Evolutionary conservation across 2,113 vertebrate genomes (phyloP).

Genomic region (Pionites leucogaster): DNA sequence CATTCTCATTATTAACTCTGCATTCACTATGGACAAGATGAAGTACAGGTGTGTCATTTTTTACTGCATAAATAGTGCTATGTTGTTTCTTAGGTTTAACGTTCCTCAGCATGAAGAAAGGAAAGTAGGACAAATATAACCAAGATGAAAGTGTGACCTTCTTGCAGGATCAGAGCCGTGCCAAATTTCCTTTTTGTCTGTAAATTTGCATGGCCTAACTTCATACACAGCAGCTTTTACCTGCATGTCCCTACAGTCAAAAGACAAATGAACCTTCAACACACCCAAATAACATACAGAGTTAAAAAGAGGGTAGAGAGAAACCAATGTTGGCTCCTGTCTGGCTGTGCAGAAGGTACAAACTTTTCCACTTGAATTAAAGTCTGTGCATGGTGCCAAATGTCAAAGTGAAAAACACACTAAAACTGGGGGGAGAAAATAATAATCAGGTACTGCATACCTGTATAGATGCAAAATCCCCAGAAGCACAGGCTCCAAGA

Average conservation of each 20-base stretch:
- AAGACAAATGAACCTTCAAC: neutral
- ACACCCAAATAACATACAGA: neutral
- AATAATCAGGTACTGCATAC: conserved; percentile 67
- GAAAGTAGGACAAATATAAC: neutral
- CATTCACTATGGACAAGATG: neutral
- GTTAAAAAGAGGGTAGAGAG: neutral
- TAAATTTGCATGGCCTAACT: neutral
- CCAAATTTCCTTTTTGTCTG: neutral
- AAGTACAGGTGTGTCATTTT: neutral
- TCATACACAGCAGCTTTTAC: neutral
- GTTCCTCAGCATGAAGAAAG: neutral
- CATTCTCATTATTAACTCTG: neutral
- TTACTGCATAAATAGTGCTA: neutral
- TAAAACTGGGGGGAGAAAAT: neutral
- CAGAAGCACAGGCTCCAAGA: conserved; percentile 91
- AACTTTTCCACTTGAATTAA: conserved; percentile 54
- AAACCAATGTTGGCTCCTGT: neutral
- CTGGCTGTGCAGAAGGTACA: conserved; percentile 2
- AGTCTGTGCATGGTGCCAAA: neutral
- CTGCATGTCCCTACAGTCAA: neutral
- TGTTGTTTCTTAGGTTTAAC: neutral
- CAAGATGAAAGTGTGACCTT: neutral
- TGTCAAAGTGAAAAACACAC: neutral
- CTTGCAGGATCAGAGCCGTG: neutral
- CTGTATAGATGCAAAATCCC: conserved; percentile 86